Evolutionary conservation across 2,888 invertebrate species (phyloP).

Genomic region (Syrphus vitripennis): DNA sequence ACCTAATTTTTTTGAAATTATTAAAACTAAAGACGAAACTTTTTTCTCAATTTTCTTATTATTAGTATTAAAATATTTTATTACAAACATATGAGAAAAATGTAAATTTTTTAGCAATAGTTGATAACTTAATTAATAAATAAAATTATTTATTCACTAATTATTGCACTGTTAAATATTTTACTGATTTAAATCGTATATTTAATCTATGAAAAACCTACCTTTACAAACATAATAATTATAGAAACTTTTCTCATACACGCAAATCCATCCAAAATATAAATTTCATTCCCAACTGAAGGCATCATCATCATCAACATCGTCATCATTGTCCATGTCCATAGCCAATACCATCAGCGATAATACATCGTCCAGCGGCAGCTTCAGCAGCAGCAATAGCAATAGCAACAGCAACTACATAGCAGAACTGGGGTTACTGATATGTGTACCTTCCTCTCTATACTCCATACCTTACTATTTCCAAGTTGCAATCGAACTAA

Average conservation of each 20-base stretch:
- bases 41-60: too few relatives aligned
- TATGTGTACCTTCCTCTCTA: background rate
- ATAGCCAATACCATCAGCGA: conserved; percentile 26
- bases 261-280: conserved; percentile 14
- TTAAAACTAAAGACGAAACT: too few relatives aligned
- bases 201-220: too few relatives aligned
- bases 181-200: background rate
- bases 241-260: conserved; percentile 17
- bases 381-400: too few relatives aligned
- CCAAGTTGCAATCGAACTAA: background rate
- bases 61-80: too few relatives aligned
- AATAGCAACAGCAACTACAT: conserved; percentile 28
- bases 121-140: too few relatives aligned
- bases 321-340: conserved; percentile 18
- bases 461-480: background rate
- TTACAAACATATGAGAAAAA: too few relatives aligned
- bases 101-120: too few relatives aligned
- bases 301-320: conserved; percentile 43
- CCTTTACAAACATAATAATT: too few relatives aligned
- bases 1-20: too few relatives aligned
- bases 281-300: conserved; percentile 37
- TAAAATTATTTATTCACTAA: background rate
- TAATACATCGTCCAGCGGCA: conserved; percentile 23
- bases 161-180: background rate
- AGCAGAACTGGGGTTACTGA: conserved; percentile 11